Evolutionary conservation across 2,113 vertebrate species (phyloP), one percentile per base, ranked within the genome.

Genomic region (Hiodon alosoides): DNA sequence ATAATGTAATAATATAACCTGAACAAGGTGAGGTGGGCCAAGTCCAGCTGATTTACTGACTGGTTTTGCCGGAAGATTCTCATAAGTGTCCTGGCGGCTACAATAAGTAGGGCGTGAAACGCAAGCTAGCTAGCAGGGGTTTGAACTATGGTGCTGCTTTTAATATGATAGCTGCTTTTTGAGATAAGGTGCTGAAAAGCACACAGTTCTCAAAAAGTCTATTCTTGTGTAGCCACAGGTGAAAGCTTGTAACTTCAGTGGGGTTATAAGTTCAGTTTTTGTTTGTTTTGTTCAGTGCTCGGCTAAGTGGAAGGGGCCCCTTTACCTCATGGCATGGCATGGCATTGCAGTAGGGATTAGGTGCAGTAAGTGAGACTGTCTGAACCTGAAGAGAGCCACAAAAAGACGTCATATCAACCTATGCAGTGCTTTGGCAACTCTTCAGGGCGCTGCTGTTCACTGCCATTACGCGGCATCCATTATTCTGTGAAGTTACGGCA

Each of bases 321-420:
- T 31, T 31, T 31, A 1, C 31, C 31, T 31, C 31, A 31, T 31
- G 31, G 2, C 31, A 31, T 31, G 31, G 31, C 31, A 31, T 31
- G 31, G 31, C 31, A 31, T 31, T 0, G 31, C 31, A 31, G 31
- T 31, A 31, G 31, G 31, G 31, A 31, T 31, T 31, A 31, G 31
- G 31, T 31, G 31, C n/a, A 53, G 50, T 69, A 54, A 14, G 67
- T 69, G 64, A 66, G 13, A 66, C 7, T 66, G 67, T 69, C 50
- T 69, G 50, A 54, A 69, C 14, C n/a, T 54, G 67, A 69, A 54
- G 50, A 69, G 48, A 16, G 48, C 51, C 3, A 7, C 67, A 69
- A 17, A 52, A 9, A 31, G 8, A 69, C 52, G 53, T 50, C 50
- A 53, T 9, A 5, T 66, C 64, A 0, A 66, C 46, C 64, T 11